Percentiles rank a stretch among this genome's conserved stretches.
These are phyloP conservation scores for Ophion ellenae DNA, from an alignment of 2,888 invertebrate genomes.

Conservation along the genomic window DNA sequence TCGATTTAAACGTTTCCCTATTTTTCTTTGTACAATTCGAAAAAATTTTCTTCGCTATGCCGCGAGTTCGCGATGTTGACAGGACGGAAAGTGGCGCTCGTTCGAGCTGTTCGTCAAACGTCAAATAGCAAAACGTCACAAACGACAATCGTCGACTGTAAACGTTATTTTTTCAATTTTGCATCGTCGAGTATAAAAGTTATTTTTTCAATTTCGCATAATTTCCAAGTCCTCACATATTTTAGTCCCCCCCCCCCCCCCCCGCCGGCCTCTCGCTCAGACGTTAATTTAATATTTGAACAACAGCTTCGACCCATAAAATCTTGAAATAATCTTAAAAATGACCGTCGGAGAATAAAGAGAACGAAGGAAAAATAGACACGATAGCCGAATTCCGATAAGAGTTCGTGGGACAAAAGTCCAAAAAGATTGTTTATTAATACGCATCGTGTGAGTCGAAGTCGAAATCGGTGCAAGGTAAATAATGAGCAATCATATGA, in stretches of 20 bases:
- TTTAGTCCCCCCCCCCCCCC: not conserved
- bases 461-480: not conserved
- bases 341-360: not conserved
- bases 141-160: not conserved
- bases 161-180: not conserved
- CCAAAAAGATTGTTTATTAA: constrained; percentile 5
- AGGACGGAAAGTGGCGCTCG: too few species aligned
- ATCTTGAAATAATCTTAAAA: not conserved
- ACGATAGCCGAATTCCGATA: not conserved
- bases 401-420: not conserved
- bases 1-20: too few species aligned
- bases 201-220: not conserved
- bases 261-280: not conserved
- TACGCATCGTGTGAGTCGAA: not conserved
- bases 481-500: not conserved
- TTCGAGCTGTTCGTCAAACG: too few species aligned
- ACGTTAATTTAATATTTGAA: not conserved
- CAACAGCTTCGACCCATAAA: not conserved
- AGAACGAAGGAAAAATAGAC: not conserved
- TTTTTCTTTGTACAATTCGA: not conserved
- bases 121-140: not conserved
- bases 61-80: not conserved
- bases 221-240: not conserved
- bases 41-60: not conserved
- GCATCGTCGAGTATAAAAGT: not conserved